phyloP scores from a whole-genome alignment of 2,113 vertebrate genomes.

The Seriola rivoliana region DNA sequence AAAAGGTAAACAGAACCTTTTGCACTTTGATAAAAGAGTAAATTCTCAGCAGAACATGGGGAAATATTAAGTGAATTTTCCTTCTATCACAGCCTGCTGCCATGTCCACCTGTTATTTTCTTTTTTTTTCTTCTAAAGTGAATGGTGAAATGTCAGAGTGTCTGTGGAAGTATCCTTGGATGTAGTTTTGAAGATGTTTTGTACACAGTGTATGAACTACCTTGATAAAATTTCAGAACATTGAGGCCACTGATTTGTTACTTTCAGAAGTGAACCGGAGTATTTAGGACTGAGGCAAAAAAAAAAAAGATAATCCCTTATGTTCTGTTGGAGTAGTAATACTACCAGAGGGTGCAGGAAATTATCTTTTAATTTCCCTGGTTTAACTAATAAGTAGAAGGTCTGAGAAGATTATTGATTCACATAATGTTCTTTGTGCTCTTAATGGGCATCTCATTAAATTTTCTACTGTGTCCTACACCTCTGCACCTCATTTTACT shows the following conservation, averaged over 20 bases:
- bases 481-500: conserved; percentile 68
- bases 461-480: conserved; percentile 49
- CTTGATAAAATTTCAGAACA: conserved; percentile 22
- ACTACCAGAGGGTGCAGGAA: conserved; percentile 54
- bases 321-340: conserved; percentile 27
- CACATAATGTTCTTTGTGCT: conserved; percentile 46
- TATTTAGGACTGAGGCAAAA: conserved; percentile 21
- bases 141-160: neutral
- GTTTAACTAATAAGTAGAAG: conserved; percentile 53
- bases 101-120: neutral
- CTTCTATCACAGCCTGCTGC: neutral
- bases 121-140: conserved; percentile 37
- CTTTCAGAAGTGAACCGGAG: conserved; percentile 2
- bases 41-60: neutral
- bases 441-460: conserved; percentile 55
- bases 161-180: conserved; percentile 11
- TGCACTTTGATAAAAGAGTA: neutral
- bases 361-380: conserved; percentile 48
- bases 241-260: neutral
- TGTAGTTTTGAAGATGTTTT: conserved; percentile 19
- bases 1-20: conserved; percentile 4
- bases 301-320: conserved; percentile 6
- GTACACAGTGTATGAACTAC: neutral
- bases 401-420: conserved; percentile 60
- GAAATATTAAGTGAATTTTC: neutral